phyloP scores from a whole-genome alignment of 2,888 invertebrate species.

The Oasisia sp. region DNA sequence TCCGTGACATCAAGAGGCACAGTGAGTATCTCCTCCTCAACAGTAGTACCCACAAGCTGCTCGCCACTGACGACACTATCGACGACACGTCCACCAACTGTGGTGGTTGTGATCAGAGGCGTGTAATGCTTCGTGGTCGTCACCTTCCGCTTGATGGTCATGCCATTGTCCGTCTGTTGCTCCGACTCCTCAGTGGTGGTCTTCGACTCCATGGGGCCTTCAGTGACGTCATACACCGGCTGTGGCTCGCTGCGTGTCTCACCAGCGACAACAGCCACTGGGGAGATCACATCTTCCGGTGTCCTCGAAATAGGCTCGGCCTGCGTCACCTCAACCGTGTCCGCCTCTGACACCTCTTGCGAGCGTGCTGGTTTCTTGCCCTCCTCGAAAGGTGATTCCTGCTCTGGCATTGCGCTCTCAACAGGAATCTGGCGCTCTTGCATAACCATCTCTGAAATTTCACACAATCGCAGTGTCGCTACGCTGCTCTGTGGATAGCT shows the following conservation, averaged over 20 bases:
- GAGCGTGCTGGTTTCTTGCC: not conserved
- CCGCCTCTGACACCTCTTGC: constrained; percentile 19
- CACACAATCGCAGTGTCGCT: constrained; percentile 12
- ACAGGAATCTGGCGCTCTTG: constrained; percentile 3
- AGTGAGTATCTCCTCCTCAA: constrained; percentile 27
- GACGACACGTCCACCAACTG: not conserved
- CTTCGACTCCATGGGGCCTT: not conserved
- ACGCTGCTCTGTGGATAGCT: not conserved
- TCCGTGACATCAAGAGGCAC: constrained; percentile 19
- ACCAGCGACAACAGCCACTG: not conserved
- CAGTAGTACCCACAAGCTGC: constrained; percentile 27
- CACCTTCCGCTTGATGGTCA: constrained; percentile 1
- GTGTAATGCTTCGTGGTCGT: not conserved
- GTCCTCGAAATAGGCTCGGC: constrained; percentile 13
- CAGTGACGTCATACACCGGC: not conserved
- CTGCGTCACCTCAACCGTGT: not conserved
- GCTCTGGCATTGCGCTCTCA: not conserved
- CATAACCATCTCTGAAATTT: not conserved
- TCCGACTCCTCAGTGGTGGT: not conserved
- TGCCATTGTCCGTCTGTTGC: not conserved
- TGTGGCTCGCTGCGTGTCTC: constrained; percentile 5
- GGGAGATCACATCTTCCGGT: constrained; percentile 3
- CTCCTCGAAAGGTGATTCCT: constrained; percentile 25
- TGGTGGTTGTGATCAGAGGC: not conserved
- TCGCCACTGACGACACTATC: constrained; percentile 28